Evolutionary conservation across 2,888 invertebrate genomes (phyloP).

Genomic region (Pherbina coryleti): DNA sequence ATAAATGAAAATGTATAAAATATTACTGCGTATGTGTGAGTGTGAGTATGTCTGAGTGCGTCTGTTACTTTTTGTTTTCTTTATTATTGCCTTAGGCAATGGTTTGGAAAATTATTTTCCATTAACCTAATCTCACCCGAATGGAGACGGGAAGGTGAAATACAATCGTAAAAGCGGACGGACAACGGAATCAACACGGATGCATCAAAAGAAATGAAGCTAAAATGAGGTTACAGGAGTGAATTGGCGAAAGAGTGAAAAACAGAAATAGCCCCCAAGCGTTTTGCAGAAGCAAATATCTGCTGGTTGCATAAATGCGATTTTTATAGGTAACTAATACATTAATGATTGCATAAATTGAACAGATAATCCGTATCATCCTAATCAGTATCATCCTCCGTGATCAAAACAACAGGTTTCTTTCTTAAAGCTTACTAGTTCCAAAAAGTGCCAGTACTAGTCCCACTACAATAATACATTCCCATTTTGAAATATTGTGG

Average conservation of each 20-base stretch:
- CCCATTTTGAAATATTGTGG: no score
- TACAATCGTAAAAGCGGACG: not conserved
- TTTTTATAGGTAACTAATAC: no score
- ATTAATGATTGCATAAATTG: no score
- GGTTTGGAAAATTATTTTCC: constrained; percentile 50
- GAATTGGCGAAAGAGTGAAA: not conserved
- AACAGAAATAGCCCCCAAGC: not conserved
- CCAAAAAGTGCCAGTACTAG: no score
- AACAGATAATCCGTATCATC: no score
- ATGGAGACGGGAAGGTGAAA: not conserved
- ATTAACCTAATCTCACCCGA: constrained; percentile 39
- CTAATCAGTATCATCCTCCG: no score
- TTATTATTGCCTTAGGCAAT: constrained; percentile 39
- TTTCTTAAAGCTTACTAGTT: no score
- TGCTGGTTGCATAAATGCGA: no score
- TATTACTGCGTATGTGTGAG: not conserved
- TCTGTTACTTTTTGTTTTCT: not conserved
- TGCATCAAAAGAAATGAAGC: not conserved
- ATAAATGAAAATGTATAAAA: not conserved
- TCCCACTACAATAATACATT: no score
- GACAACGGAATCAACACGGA: not conserved
- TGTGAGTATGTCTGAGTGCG: not conserved
- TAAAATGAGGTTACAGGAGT: not conserved
- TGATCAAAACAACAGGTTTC: no score
- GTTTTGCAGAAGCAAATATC: not conserved